Conservation (phyloP, 1,140 invertebrate species). For the Orius laevigatus region DNA sequence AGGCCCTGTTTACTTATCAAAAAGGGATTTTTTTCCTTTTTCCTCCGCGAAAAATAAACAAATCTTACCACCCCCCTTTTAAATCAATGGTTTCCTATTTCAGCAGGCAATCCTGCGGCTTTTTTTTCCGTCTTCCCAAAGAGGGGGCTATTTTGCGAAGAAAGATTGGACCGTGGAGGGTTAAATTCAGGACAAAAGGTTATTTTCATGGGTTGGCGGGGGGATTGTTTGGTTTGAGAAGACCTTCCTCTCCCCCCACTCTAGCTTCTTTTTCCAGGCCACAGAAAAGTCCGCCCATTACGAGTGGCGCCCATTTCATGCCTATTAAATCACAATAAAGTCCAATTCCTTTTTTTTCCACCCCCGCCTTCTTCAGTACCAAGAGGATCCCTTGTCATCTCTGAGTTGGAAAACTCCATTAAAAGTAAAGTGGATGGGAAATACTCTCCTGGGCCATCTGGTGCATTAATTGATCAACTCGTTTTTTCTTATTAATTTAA, state of each 20-base stretch:
- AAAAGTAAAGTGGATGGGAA: constrained; percentile 10
- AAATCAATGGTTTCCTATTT: neutral
- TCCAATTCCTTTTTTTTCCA: constrained; percentile 3
- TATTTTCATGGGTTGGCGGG: neutral
- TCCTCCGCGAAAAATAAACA: too few relatives aligned
- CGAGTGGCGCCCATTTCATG: constrained; percentile 9
- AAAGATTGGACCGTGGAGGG: neutral
- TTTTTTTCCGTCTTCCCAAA: neutral
- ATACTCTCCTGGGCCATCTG: constrained; percentile 4
- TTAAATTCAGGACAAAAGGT: too few relatives aligned
- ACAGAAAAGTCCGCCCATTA: constrained; percentile 1
- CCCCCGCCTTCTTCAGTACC: neutral
- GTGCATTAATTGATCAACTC: constrained; percentile 14
- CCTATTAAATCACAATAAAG: constrained; percentile 12
- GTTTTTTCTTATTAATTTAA: too few relatives aligned
- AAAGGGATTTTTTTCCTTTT: too few relatives aligned
- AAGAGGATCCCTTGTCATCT: constrained; percentile 1
- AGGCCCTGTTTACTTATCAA: too few relatives aligned
- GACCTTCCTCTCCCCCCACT: neutral
- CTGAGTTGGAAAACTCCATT: constrained; percentile 11
- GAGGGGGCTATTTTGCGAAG: neutral
- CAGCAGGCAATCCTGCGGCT: neutral
- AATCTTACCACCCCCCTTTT: too few relatives aligned
- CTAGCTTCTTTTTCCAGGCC: neutral
- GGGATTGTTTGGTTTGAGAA: constrained; percentile 7